These are phyloP conservation scores for Mobula birostris DNA, from an alignment of 2,113 vertebrate species.

Conservation along the genomic window DNA sequence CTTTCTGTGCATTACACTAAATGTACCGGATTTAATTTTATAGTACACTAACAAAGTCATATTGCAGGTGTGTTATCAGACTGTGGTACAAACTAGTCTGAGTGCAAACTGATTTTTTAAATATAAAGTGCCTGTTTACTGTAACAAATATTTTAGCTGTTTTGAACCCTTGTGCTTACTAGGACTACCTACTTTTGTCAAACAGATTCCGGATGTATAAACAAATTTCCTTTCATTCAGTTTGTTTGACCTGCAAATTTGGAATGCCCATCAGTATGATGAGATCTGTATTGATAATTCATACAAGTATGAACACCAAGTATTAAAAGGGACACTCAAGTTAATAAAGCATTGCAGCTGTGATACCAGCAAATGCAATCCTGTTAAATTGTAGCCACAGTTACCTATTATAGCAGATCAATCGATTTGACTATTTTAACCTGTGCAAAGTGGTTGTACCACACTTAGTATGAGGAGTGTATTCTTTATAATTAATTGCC, in stretches of 20 bases:
- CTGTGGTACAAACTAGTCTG: background rate
- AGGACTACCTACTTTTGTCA: background rate
- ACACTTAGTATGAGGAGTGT: background rate
- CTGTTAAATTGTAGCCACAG: background rate
- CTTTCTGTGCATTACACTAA: conserved; percentile 32
- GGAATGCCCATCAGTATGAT: background rate
- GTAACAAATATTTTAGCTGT: background rate
- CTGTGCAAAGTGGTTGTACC: conserved; percentile 3
- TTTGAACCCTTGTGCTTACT: conserved; percentile 5
- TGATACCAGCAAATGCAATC: background rate
- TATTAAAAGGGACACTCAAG: background rate
- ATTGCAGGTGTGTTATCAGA: background rate
- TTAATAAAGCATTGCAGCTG: background rate
- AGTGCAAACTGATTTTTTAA: background rate
- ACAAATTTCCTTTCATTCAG: background rate
- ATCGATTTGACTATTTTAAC: background rate
- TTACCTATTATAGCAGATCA: background rate
- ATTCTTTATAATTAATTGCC: background rate
- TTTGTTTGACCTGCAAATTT: background rate
- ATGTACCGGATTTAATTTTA: conserved; percentile 24
- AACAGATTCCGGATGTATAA: background rate
- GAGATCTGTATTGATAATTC: background rate
- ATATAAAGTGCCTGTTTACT: conserved; percentile 32
- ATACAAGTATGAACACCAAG: background rate
- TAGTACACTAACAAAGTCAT: conserved; percentile 28